These are phyloP conservation scores for Zonotrichia leucophrys DNA, from an alignment of 2,113 vertebrate genomes.

Conservation along the genomic window DNA sequence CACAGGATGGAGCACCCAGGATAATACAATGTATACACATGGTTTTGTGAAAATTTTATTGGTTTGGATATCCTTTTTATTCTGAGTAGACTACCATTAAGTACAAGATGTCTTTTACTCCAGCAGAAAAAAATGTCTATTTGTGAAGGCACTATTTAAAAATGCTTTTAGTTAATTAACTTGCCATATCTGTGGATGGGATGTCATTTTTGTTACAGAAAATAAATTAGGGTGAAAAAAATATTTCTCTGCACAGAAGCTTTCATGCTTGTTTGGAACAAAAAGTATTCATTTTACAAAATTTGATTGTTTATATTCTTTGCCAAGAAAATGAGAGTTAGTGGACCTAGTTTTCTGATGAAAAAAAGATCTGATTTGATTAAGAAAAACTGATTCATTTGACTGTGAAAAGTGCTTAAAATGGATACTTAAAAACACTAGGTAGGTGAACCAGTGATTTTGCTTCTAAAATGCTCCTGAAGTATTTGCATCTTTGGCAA, in stretches of 20 bases:
- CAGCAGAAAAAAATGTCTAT: not conserved
- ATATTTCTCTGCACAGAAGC: not conserved
- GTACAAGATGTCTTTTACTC: not conserved
- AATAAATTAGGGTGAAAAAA: not conserved
- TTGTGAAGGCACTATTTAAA: not conserved
- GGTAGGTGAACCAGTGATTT: not conserved
- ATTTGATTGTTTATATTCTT: not conserved
- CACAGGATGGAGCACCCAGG: not conserved
- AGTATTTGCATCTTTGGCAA: not conserved
- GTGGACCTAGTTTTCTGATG: not conserved
- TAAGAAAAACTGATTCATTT: constrained; percentile 12
- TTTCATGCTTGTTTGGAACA: not conserved
- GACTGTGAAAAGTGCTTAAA: not conserved
- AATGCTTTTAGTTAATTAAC: not conserved
- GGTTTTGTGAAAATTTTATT: not conserved
- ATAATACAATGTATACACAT: not conserved
- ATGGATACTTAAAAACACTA: not conserved
- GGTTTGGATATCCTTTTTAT: not conserved
- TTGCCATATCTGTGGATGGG: not conserved
- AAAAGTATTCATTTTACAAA: not conserved
- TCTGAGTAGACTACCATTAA: not conserved
- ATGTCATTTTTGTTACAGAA: not conserved
- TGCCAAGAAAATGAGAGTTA: not conserved
- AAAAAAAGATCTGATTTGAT: not conserved
- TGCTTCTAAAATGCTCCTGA: not conserved